These are phyloP conservation scores for Podiceps cristatus DNA, from an alignment of 2,113 vertebrate species.

Conservation along the genomic window DNA sequence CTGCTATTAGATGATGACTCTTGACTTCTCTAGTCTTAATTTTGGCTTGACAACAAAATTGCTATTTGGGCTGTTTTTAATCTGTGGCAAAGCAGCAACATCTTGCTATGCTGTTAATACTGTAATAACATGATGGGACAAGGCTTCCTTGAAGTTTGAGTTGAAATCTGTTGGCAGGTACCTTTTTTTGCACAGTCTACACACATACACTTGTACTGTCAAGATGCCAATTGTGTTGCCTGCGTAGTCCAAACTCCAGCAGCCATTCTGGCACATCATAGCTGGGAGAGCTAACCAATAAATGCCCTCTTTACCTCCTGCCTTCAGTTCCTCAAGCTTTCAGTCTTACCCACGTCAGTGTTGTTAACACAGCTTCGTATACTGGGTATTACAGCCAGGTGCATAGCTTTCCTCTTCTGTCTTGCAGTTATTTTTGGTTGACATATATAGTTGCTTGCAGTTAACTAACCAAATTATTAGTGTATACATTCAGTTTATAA, in stretches of 20 bases:
- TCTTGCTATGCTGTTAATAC: background rate
- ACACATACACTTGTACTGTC: background rate
- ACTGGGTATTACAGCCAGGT: background rate
- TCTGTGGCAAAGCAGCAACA: background rate
- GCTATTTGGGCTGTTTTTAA: background rate
- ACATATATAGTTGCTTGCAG: background rate
- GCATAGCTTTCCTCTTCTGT: background rate
- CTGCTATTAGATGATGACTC: background rate
- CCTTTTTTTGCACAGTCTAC: background rate
- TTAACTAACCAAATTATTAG: background rate
- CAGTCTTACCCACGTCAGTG: background rate
- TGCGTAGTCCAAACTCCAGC: accelerated
- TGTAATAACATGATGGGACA: background rate
- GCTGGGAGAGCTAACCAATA: background rate
- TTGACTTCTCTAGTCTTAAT: background rate
- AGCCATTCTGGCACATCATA: background rate
- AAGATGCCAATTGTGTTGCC: background rate
- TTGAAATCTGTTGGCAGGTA: background rate
- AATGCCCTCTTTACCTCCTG: background rate
- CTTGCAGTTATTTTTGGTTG: background rate
- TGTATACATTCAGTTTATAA: background rate
- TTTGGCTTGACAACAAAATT: background rate
- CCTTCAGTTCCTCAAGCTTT: background rate
- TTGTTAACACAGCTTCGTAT: background rate
- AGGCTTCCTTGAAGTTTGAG: background rate